Conservation (phyloP, 1,140 invertebrate species). For the Zaprionus ornatus region DNA sequence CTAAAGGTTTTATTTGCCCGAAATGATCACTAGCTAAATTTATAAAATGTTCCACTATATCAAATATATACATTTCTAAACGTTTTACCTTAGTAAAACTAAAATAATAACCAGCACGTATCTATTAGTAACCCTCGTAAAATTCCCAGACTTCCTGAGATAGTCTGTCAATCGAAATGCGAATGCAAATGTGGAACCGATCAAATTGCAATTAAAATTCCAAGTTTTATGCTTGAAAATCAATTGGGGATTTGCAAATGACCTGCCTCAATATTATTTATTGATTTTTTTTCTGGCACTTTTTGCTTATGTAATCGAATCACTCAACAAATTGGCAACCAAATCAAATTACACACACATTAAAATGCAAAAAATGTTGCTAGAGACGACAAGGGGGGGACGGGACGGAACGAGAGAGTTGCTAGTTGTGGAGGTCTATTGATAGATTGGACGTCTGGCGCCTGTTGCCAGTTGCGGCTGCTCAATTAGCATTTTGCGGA, state of each 20-base stretch:
- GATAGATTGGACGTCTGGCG: slow-evolving; percentile 64
- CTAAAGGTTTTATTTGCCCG: no score
- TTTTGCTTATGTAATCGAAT: slow-evolving; percentile 65
- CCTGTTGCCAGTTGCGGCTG: slow-evolving; percentile 59
- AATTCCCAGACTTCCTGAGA: background rate
- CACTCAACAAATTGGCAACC: slow-evolving; percentile 71
- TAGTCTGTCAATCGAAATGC: background rate
- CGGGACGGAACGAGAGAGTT: slow-evolving; percentile 12
- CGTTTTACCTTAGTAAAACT: no score
- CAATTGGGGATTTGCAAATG: slow-evolving; percentile 12
- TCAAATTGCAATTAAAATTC: background rate
- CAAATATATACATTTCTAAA: no score
- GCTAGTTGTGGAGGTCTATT: slow-evolving; percentile 34
- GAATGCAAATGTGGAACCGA: background rate
- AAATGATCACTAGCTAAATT: no score
- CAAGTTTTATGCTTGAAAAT: background rate
- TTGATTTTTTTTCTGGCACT: slow-evolving; percentile 44
- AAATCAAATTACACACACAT: slow-evolving; percentile 70
- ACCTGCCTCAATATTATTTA: slow-evolving; percentile 23
- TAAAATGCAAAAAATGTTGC: slow-evolving; percentile 50
- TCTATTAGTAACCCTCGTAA: background rate
- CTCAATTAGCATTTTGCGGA: slow-evolving; percentile 69
- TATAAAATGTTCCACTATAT: no score
- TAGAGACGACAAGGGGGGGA: slow-evolving; percentile 28
- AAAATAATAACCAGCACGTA: no score